Evolutionary conservation across 53 echinoderm and acorn worm species (phyloP), one percentile per base, ranked within the genome.

Genomic region (Pentamera pediparva): DNA sequence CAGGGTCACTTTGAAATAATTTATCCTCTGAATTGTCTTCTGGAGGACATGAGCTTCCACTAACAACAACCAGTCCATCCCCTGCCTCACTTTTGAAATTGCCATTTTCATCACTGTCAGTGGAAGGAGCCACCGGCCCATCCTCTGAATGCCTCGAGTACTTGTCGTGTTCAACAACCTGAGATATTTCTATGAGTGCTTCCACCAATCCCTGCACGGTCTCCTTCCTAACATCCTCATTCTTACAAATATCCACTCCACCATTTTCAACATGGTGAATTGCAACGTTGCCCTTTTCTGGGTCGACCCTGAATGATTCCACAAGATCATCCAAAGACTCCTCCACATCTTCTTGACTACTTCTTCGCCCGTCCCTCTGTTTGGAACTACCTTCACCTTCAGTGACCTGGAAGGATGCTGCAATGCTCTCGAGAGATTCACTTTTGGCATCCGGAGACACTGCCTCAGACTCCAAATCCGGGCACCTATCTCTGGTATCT

Each of bases 381-480:
- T 47, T 15, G 9, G 2, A 9, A 18, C 22, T 41, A 25, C 38
- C 67, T 57, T 57, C 6, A 4, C 32, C 58, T 12, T 57, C 21
- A 9, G 15, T 24, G 55, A 19, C 15, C 45, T 19, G 21, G 31
- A 67, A 67, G 40, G 67, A 67, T 67, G 41, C 67, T 19, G 67
- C 67, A 26, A 67, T 67, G 30, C 67, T 67, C 39, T 67, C 67
- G 13, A 67, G 30, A 43, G 67, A 43, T 67, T 67, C 67, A n/a
- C n/a, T n/a, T n/a, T n/a, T n/a, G n/a, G n/a, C n/a, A n/a, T n/a
- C n/a, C n/a, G n/a, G n/a, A n/a, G n/a, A n/a, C n/a, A n/a, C n/a
- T n/a, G n/a, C n/a, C 29, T 67, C 67, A 5, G 3, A 26, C 39
- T 45, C 67, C 45, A 4, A 15, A 3, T 2, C 12, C 17, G 4